Conservation (phyloP, 2,797 vertebrate genomes). For the Liparis tanakae region DNA sequence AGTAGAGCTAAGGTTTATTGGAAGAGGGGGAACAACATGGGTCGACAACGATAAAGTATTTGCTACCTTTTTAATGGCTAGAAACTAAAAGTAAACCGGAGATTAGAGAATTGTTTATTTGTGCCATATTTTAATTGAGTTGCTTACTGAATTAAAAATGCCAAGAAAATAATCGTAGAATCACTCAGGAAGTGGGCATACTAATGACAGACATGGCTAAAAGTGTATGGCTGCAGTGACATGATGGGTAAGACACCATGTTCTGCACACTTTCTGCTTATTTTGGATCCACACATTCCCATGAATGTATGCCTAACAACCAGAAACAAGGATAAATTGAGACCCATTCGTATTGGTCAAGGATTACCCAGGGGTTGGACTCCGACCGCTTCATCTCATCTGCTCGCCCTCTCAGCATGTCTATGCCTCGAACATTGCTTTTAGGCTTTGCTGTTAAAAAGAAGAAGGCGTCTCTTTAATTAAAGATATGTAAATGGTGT, state of each 20-base stretch:
- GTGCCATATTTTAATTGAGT: not conserved
- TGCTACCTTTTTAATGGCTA: not conserved
- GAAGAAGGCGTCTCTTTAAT: conserved; percentile 83
- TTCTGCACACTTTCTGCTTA: not conserved
- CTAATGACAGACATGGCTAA: not conserved
- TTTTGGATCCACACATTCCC: conserved; percentile 2
- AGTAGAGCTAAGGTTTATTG: not conserved
- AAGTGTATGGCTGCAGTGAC: not conserved
- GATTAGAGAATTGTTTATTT: not conserved
- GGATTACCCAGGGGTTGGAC: conserved; percentile 32
- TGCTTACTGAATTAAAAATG: not conserved
- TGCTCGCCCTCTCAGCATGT: conserved; percentile 56
- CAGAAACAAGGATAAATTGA: conserved; percentile 30
- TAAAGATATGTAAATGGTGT: conserved; percentile 89
- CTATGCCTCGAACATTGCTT: too few species aligned
- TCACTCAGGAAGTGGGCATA: not conserved
- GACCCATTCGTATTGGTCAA: conserved; percentile 38
- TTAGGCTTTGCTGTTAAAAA: conserved; percentile 76
- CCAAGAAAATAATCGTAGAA: conserved; percentile 3
- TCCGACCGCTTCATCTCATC: conserved; percentile 58
- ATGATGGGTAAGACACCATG: not conserved
- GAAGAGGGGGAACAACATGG: not conserved
- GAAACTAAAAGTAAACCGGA: not conserved
- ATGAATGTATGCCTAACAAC: not conserved
- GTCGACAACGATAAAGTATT: not conserved